Evolutionary conservation across 2,113 vertebrate genomes (phyloP), one percentile per base, ranked within the genome.

Genomic region (Heterocephalus glaber): DNA sequence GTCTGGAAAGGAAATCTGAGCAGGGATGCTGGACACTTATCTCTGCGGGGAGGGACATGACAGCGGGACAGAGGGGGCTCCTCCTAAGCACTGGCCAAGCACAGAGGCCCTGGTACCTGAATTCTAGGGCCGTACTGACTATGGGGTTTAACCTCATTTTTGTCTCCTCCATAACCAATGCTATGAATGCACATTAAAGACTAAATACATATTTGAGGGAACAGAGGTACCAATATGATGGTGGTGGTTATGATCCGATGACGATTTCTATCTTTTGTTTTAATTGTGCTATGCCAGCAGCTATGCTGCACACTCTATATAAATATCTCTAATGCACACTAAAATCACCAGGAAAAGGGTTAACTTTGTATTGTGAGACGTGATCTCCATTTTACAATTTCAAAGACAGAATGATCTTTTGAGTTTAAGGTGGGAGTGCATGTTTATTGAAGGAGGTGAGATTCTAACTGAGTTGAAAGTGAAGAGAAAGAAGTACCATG

Each of bases 181-280:
- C 16, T 7, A 4, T 65, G 89, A 24, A 20, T 66, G 26, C 63
- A 33, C 4, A 26, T 49, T 72, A 82, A 65, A 72, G 41, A 3
- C 12, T 49, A 85, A 38, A 61, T 88, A 58, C 81, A 91, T 60
- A 84, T 26, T 38, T 89, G 38, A 82, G 3, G 65, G 52, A 97
- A 52, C 1, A 5, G 6, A 52, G 19, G n/a, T 38, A 52, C 58
- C 87, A 94, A 58, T 81, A 52, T 49, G 22, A 33, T 72, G 58
- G 49, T 44, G n/a, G 17, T 80, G 28, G 44, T 76, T 54, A 20
- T 60, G 8, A n/a, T 22, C 35, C 30, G 41, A 52, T 20, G 35
- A 49, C 1, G 17, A 68, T 89, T 60, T 88, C 9, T 66, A 24
- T 72, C 65, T 79, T 9, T 82, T 86, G 30, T 95, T 82, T 68